Conservation (phyloP, 2,113 vertebrate genomes). For the Willisornis vidua region DNA sequence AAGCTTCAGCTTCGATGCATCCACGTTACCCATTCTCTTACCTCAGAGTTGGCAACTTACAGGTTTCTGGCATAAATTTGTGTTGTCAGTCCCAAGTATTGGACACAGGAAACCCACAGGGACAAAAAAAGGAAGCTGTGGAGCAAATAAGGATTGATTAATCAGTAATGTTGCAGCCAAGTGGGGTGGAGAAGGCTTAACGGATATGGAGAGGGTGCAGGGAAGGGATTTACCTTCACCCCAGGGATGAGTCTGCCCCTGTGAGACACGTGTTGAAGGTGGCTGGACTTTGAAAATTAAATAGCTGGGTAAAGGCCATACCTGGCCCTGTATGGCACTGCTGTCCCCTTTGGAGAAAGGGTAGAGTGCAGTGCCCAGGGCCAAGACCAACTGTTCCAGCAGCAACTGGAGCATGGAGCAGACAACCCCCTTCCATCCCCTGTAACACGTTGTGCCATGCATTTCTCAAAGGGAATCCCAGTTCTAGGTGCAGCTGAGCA, state of each 20-base stretch:
- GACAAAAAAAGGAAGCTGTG: neutral
- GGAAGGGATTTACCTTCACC: neutral
- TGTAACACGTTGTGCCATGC: neutral
- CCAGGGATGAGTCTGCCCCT: neutral
- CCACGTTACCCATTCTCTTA: neutral
- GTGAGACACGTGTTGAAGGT: neutral
- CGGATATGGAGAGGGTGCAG: neutral
- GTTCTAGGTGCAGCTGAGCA: neutral
- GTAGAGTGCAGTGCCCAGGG: neutral
- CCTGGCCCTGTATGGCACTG: neutral
- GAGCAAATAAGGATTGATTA: neutral
- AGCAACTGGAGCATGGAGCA: neutral
- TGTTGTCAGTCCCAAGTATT: neutral
- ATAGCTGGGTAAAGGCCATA: neutral
- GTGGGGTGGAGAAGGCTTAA: neutral
- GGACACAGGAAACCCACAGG: neutral
- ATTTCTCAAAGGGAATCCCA: neutral
- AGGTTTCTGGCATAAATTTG: neutral
- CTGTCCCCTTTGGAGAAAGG: neutral
- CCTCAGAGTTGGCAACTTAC: neutral
- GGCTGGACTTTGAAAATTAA: neutral
- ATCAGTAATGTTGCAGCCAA: neutral
- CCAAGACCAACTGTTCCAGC: neutral
- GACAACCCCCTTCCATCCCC: neutral
- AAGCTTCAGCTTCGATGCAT: neutral